These are phyloP conservation scores for Heterocephalus glaber DNA, from an alignment of 2,113 vertebrate species.

Conservation along the genomic window DNA sequence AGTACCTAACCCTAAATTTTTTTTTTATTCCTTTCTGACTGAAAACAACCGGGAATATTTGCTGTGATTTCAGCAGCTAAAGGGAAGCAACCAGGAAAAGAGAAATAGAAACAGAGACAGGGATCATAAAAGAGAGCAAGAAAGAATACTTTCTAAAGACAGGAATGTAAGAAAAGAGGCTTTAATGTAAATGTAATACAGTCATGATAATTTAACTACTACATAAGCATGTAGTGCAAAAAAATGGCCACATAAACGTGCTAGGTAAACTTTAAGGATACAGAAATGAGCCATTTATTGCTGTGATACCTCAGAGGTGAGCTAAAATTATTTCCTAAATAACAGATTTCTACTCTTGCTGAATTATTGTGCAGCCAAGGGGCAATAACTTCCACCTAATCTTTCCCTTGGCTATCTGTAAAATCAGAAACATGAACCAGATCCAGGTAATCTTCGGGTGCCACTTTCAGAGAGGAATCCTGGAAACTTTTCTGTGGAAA, in stretches of 20 bases:
- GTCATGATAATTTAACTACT: slow-evolving; percentile 77
- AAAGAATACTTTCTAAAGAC: slow-evolving; percentile 68
- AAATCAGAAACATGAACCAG: slow-evolving; percentile 78
- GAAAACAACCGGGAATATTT: slow-evolving; percentile 52
- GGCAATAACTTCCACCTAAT: slow-evolving; percentile 78
- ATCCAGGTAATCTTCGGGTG: slow-evolving; percentile 66
- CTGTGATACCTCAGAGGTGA: slow-evolving; percentile 75
- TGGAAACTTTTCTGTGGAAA: slow-evolving; percentile 71
- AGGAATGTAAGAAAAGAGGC: slow-evolving; percentile 65
- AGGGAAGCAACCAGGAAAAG: neutral
- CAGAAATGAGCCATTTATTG: slow-evolving; percentile 83
- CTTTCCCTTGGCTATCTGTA: slow-evolving; percentile 81
- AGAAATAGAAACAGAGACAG: slow-evolving; percentile 68
- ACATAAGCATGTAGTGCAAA: slow-evolving; percentile 73
- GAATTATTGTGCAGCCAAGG: slow-evolving; percentile 80
- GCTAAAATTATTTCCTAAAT: slow-evolving; percentile 86
- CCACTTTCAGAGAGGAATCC: slow-evolving; percentile 66
- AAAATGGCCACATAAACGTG: slow-evolving; percentile 81
- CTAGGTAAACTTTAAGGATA: slow-evolving; percentile 76
- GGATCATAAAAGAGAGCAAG: slow-evolving; percentile 58
- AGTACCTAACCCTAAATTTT: neutral
- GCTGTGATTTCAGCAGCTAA: neutral
- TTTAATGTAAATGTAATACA: slow-evolving; percentile 73
- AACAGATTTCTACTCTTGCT: slow-evolving; percentile 83
- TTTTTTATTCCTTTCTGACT: slow-evolving; percentile 42